These are phyloP conservation scores for Gallinago nigripennis DNA, from an alignment of 2,797 vertebrate species.

Conservation along the genomic window DNA sequence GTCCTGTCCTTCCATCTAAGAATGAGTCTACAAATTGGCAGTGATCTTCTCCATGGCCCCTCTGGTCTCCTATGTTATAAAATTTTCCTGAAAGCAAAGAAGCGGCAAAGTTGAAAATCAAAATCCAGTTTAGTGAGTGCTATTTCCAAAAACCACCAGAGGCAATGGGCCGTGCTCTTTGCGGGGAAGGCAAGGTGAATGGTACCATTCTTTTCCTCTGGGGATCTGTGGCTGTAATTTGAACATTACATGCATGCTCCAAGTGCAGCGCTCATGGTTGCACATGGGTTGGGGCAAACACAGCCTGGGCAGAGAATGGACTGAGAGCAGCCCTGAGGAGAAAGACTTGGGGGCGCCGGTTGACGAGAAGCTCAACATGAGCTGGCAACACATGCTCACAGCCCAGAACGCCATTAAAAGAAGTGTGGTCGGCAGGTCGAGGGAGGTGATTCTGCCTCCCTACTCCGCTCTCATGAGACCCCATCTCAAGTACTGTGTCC, in stretches of 20 bases:
- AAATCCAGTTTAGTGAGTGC: not conserved
- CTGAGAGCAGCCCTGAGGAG: not conserved
- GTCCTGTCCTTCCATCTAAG: conserved; percentile 92
- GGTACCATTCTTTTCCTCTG: not conserved
- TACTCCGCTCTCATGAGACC: not conserved
- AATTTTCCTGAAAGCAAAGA: conserved; percentile 86
- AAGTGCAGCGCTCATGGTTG: not conserved
- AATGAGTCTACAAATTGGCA: conserved; percentile 99
- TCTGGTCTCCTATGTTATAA: conserved; percentile 96
- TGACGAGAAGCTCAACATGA: not conserved
- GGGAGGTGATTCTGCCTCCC: not conserved
- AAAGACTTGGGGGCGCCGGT: not conserved
- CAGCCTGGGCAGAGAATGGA: not conserved
- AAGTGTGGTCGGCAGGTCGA: not conserved
- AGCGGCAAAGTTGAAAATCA: not conserved
- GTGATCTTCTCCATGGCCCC: conserved; percentile 95
- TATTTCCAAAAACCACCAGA: not conserved
- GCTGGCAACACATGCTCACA: not conserved
- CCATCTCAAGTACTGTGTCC: not conserved
- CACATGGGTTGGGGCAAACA: not conserved
- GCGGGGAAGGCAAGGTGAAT: not conserved
- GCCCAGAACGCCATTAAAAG: not conserved
- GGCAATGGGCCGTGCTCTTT: not conserved
- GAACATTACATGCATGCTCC: not conserved
- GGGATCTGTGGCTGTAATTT: not conserved